Conservation (phyloP, 2,888 invertebrate species). For the Standfussiana lucernea region DNA sequence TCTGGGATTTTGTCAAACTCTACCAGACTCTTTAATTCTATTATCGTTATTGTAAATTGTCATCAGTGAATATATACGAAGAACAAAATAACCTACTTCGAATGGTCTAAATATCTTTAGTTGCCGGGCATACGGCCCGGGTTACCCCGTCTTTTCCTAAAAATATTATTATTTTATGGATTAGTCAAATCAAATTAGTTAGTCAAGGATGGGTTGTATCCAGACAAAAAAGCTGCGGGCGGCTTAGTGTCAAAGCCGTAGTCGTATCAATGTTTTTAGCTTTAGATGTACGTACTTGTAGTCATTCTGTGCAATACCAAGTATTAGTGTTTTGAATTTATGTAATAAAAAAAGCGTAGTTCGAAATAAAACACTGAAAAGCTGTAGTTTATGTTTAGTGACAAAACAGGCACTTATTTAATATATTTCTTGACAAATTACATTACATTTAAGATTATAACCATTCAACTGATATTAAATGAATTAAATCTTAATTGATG, state of each 20-base stretch:
- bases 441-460: slow-evolving; percentile 58
- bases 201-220: background rate
- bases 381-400: slow-evolving; percentile 39
- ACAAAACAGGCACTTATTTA: slow-evolving; percentile 59
- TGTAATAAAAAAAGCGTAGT: slow-evolving; percentile 34
- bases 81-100: background rate
- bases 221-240: slow-evolving; percentile 47
- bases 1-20: background rate
- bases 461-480: slow-evolving; percentile 57
- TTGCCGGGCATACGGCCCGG: too few species aligned
- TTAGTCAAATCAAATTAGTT: background rate
- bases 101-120: background rate
- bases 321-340: slow-evolving; percentile 32
- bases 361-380: slow-evolving; percentile 36
- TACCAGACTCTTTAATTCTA: too few species aligned
- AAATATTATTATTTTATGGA: background rate
- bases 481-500: slow-evolving; percentile 62
- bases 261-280: slow-evolving; percentile 13
- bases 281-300: slow-evolving; percentile 30
- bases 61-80: background rate
- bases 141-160: background rate
- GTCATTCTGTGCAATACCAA: slow-evolving; percentile 60
- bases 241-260: slow-evolving; percentile 39
- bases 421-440: slow-evolving; percentile 63
- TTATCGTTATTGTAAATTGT: background rate